Evolutionary conservation across 2,113 vertebrate genomes (phyloP), one percentile per base, ranked within the genome.

Genomic region (Bos taurus): DNA sequence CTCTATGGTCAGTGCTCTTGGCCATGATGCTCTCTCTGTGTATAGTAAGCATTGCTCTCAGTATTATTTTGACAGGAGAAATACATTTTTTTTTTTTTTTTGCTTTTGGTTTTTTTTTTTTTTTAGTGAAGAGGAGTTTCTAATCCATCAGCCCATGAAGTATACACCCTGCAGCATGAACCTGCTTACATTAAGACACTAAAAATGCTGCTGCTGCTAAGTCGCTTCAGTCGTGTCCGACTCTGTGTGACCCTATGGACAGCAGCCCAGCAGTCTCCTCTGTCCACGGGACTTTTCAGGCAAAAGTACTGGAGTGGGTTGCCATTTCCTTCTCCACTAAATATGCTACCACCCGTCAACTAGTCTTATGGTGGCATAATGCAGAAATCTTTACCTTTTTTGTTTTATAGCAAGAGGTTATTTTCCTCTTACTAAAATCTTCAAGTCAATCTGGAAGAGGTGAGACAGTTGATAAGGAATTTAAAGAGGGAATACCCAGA

Each of bases 1-100:
- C 17, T 21, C 80, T 16, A 9, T 0, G 15, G 30, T n/a, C 64
- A 50, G 1, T 2, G 11, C 1, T 7, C 33, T 50, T 21, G 36
- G 40, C 59, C 88, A 4, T 19, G 13, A 28, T 6, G 8, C 67
- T 28, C 36, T 36, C 40, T 77, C 52, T 57, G 3, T 5, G 10
- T 17, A 2, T 13, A 46, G 17, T 17, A 52, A 81, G 14, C 19
- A 4, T 30, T 62, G 36, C 48, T 62, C 19, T 52, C 17, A 17
- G 23, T 25, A 50, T n/a, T 54, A 71, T n/a, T 85, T 59, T 82
- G 94, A 81, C 26, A 57, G 46, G 19, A 71, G 33, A 62, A 26
- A 23, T 60, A 28, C 21, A 11, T 91, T 91, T 46, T 46, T 46
- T 46, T 6, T 43, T 43, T 40, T 40, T 40, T 43, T 43, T 43